A percentile compares a stretch with the other conserved stretches of the same genome.
Conservation (phyloP, 2,113 vertebrate genomes). For the Mirounga angustirostris region DNA sequence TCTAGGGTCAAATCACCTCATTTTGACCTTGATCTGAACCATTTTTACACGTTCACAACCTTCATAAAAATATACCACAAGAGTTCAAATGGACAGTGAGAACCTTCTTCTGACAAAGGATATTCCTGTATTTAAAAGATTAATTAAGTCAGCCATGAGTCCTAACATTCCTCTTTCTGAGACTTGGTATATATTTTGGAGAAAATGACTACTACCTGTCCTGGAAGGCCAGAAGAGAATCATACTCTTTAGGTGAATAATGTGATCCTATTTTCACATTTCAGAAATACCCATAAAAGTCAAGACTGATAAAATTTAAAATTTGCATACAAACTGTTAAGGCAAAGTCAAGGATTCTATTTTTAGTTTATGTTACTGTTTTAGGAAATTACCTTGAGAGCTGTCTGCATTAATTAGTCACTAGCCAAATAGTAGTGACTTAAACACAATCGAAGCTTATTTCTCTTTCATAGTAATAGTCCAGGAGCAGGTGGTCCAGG, state of each 20-base stretch:
- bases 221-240: not conserved
- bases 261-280: not conserved
- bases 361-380: not conserved
- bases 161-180: not conserved
- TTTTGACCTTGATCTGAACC: not conserved
- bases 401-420: not conserved
- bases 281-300: not conserved
- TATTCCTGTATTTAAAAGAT: constrained; percentile 1
- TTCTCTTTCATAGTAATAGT: not conserved
- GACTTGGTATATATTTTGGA: not conserved
- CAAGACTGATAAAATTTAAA: not conserved
- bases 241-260: not conserved
- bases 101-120: not conserved
- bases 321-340: not conserved
- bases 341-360: not conserved
- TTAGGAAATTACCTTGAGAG: not conserved
- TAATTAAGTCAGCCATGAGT: not conserved
- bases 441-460: not conserved
- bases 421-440: not conserved
- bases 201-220: not conserved
- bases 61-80: not conserved
- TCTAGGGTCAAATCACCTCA: not conserved
- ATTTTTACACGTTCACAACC: constrained; percentile 21
- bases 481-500: not conserved
- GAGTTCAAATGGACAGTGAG: not conserved